phyloP scores from a whole-genome alignment of 2,113 vertebrate species.

The Chaetops frenatus region DNA sequence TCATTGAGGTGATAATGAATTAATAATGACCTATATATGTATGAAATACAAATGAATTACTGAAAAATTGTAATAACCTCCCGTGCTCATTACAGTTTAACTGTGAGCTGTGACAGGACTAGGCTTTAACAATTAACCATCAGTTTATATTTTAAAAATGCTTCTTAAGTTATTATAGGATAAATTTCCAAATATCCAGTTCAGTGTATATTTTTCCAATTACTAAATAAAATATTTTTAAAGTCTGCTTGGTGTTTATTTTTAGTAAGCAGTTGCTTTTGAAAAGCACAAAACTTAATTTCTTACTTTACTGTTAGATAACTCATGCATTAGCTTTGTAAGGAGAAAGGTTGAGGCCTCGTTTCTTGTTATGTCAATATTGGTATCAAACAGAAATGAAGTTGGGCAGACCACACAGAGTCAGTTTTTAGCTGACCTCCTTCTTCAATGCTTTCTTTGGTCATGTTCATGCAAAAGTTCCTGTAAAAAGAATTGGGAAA shows the following conservation, averaged over 20 bases:
- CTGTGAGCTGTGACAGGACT: neutral
- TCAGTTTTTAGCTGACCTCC: neutral
- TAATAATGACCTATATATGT: neutral
- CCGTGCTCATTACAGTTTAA: neutral
- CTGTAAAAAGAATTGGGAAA: neutral
- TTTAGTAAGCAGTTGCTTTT: neutral
- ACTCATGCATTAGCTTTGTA: neutral
- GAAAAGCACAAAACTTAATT: neutral
- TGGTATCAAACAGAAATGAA: neutral
- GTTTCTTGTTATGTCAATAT: neutral
- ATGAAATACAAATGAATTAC: neutral
- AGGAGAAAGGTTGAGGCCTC: neutral
- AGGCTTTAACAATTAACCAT: neutral
- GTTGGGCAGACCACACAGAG: neutral
- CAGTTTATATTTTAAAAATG: neutral
- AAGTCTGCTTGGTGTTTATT: neutral
- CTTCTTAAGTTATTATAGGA: neutral
- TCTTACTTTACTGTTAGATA: neutral
- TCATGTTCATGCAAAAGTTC: neutral
- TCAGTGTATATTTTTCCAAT: neutral
- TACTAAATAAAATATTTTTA: slow-evolving; percentile 43
- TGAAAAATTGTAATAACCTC: neutral
- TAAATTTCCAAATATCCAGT: neutral
- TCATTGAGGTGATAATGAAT: neutral
- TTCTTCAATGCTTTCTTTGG: neutral